Percentiles rank a stretch among this genome's conserved stretches.
phyloP scores from a whole-genome alignment of 2,888 invertebrate species.

The Venustoraphidia nigricollis region DNA sequence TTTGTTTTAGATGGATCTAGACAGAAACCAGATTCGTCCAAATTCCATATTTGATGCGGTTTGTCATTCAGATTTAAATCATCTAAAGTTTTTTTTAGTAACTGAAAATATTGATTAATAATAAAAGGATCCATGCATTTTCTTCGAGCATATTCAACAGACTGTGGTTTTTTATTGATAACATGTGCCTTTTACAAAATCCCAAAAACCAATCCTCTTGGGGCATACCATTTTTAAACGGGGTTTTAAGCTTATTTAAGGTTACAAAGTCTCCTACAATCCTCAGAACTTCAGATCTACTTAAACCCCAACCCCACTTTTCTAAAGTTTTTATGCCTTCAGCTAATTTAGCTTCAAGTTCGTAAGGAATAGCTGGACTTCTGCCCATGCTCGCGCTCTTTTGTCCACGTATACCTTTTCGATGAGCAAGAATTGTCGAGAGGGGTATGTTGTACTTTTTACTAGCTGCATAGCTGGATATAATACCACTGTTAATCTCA shows the following conservation, averaged over 20 bases:
- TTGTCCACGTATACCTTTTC: conserved; percentile 3
- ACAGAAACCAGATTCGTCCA: conserved; percentile 11
- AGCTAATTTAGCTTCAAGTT: conserved; percentile 2
- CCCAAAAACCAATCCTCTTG: too few species aligned
- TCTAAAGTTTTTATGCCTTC: conserved; percentile 1
- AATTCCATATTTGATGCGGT: conserved; percentile 13
- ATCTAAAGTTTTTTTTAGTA: background rate
- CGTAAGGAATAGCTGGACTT: background rate
- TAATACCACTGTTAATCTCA: too few species aligned
- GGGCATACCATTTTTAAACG: too few species aligned
- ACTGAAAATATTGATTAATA: too few species aligned
- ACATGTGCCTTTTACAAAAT: too few species aligned
- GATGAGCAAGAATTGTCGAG: background rate
- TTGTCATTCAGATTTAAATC: background rate
- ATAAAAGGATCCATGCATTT: too few species aligned
- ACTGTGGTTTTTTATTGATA: too few species aligned
- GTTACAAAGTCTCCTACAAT: too few species aligned
- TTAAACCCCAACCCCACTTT: background rate
- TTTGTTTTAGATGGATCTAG: conserved; percentile 10
- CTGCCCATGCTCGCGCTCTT: background rate
- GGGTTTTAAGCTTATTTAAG: too few species aligned
- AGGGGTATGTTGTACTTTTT: conserved; percentile 2
- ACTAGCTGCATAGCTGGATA: background rate
- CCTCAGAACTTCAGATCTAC: too few species aligned
- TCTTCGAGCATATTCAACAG: too few species aligned